Evolutionary conservation across 2,888 invertebrate genomes (phyloP), one percentile per base, ranked within the genome.

Genomic region (Pollenia labialis): DNA sequence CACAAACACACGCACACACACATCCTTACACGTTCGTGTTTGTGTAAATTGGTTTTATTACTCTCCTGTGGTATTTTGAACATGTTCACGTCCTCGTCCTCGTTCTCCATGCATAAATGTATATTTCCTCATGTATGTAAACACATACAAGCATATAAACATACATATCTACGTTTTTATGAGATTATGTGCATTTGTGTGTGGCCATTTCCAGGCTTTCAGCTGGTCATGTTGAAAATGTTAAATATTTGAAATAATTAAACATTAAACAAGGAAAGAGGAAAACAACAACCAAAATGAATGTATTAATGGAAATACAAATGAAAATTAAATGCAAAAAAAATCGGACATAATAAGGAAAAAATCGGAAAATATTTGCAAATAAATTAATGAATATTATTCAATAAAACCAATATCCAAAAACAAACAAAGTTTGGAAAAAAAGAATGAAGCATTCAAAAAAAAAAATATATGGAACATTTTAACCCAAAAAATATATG

Each of bases 221-320:
- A 52, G 9, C 23, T 83, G 71, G 71, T 50, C 79, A 79, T 80
- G 68, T 68, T 58, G 58, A 50, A 84, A 76, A 76, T 85, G 74
- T 62, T 74, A 82, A 85, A 85, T 85, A 82, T 85, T 82, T 75
- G 14, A 82, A 79, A 79, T 75, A 69, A 86, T 86, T 82, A 79
- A 82, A 82, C 62, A 75, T 86, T 86, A 56, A 85, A 81, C 56
- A 69, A 48, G 44, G 14, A 54, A 48, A 32, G 2, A 40, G 52
- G 58, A 50, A 58, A 77, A 79, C 64, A 52, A 18, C 40, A 72
- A 52, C 32, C 16, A 50, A 83, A 83, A 66, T 83, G 52, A 68
- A 79, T 79, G 69, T 68, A 79, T 68, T 72, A 68, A 77, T 77
- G 44, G 23, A 56, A 62, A 52, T 71, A 46, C 32, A 48, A 56